Base-by-base conservation (phyloP, 2,888 invertebrate species). In the Parapristionchus giblindavisi region DNA sequence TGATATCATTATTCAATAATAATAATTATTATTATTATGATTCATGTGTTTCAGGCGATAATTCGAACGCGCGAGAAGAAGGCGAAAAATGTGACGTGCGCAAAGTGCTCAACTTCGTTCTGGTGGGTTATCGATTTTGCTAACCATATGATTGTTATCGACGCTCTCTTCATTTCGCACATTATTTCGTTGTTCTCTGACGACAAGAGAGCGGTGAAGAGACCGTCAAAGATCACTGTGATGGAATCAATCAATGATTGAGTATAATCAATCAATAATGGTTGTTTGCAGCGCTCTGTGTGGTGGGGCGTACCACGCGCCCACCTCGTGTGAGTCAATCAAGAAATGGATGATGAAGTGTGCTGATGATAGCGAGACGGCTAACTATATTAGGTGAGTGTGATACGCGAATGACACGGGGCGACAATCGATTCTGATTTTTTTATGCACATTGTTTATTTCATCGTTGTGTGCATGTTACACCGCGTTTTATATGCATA, bases 281-380 rank as follows among this genome's bases (percentile, higher is more conserved):
- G n/a, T n/a, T n/a, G n/a, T n/a, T n/a, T n/a, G n/a, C n/a, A n/a
- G n/a, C 89, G 93, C 94, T 89, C 93, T 93, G 81, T 99, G 99
- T 90, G 96, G 97, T 79, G 93, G 93, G 87, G 95, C 96, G 84
- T 99, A 99, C 89, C 99, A 99, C 89, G 98, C 98, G 34, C 99
- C 99, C 36, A 96, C 98, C 3, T 95, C 96, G 89, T 99, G 99
- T 89, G 92, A 92, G 79, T 93, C 95, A 48, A 98, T 99, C 82
- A 94, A 93, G 87, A 94, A 94, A 87, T 99, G 99, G 99, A 91
- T 98, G 78, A 96, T 96, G n/a, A 99, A 99, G 90, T 99, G 99
- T 90, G 97, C 96, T 71, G 99, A 99, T 90, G 99, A 99, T 90
- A 97, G 96, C 78, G 99, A 99, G 91, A 99, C 99, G 70, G 98